Percentiles rank a stretch among this genome's conserved stretches.
These are phyloP conservation scores for Lasiurus borealis DNA, from an alignment of 2,113 vertebrate genomes.

Conservation along the genomic window DNA sequence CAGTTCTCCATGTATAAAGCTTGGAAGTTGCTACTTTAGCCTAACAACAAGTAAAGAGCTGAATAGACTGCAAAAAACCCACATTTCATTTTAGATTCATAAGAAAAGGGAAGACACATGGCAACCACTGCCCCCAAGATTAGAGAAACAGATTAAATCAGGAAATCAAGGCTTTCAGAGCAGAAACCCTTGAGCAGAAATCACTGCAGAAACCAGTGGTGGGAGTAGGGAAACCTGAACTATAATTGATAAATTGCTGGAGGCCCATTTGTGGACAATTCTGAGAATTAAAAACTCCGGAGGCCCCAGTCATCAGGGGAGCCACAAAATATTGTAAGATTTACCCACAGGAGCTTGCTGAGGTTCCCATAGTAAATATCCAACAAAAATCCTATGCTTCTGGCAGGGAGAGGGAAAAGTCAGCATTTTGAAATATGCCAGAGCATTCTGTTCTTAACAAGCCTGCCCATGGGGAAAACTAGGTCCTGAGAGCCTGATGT, in stretches of 20 bases:
- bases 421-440: background rate
- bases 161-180: background rate
- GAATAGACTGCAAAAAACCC: background rate
- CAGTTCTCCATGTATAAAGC: background rate
- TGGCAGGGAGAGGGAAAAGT: background rate
- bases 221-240: background rate
- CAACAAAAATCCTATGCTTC: background rate
- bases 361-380: background rate
- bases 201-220: background rate
- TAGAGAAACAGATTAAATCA: background rate
- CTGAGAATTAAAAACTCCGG: background rate
- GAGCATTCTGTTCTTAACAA: background rate
- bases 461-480: background rate
- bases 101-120: background rate
- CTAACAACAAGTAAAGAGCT: background rate
- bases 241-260: background rate
- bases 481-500: background rate
- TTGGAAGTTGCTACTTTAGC: background rate
- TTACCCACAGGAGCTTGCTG: background rate
- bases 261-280: background rate
- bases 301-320: background rate
- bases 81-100: background rate
- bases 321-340: background rate
- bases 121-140: background rate
- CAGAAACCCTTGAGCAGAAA: background rate